Conservation (phyloP, 2,888 invertebrate genomes). For the Cosmopolites sordidus region DNA sequence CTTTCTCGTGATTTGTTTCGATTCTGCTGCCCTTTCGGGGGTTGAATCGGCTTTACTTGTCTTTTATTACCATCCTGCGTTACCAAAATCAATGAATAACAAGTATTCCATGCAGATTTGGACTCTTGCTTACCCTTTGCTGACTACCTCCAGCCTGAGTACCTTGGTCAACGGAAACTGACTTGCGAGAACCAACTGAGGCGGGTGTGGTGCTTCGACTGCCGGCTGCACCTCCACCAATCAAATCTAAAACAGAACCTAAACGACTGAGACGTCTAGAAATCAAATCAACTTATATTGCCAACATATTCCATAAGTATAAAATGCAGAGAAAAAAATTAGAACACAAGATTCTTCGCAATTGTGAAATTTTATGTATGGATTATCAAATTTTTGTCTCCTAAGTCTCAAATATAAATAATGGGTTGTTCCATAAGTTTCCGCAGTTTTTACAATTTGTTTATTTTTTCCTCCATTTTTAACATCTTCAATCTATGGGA, state of each 20-base stretch:
- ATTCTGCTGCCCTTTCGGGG: conserved; percentile 37
- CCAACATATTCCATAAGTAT: too few species aligned
- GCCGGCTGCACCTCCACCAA: conserved; percentile 62
- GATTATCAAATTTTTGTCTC: too few species aligned
- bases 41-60: conserved; percentile 43
- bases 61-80: conserved; percentile 35
- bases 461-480: too few species aligned
- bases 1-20: conserved; percentile 39
- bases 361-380: too few species aligned
- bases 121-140: conserved; percentile 26
- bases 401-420: too few species aligned
- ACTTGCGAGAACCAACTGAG: conserved; percentile 68
- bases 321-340: too few species aligned
- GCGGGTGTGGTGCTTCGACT: conserved; percentile 82
- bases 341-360: too few species aligned
- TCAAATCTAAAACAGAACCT: conserved; percentile 63
- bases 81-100: too few species aligned
- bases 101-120: too few species aligned
- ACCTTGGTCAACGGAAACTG: conserved; percentile 81
- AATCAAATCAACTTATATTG: not conserved
- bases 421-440: too few species aligned
- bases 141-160: conserved; percentile 60
- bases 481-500: too few species aligned
- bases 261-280: conserved; percentile 26
- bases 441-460: too few species aligned